phyloP scores from a whole-genome alignment of 2,888 invertebrate genomes.

The Ophion ventricosus region DNA sequence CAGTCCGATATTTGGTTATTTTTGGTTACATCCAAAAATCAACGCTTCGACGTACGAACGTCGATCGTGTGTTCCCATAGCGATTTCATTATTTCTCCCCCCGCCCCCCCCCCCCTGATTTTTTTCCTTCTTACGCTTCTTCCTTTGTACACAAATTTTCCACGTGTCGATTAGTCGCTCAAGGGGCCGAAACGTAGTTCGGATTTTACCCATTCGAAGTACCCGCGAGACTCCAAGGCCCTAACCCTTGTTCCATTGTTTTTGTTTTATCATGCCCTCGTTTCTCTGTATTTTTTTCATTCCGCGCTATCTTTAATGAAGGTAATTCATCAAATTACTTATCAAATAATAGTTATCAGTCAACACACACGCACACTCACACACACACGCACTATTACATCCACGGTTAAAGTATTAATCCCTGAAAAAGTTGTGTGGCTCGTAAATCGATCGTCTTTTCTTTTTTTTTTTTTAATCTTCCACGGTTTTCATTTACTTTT shows the following conservation, averaged over 20 bases:
- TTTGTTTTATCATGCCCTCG: conserved; percentile 65
- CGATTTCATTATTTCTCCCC: conserved; percentile 51
- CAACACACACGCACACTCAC: conserved; percentile 82
- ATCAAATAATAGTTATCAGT: conserved; percentile 81
- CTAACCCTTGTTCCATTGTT: neutral
- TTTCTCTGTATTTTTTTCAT: conserved; percentile 58
- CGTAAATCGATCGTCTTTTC: conserved; percentile 57
- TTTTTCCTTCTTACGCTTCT: neutral
- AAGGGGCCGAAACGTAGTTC: conserved; percentile 26
- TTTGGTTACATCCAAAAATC: conserved; percentile 64
- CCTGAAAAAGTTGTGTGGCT: conserved; percentile 80
- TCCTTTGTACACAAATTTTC: conserved; percentile 39
- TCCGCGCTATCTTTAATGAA: conserved; percentile 73
- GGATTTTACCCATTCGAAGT: conserved; percentile 14
- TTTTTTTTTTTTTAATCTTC: conserved; percentile 47
- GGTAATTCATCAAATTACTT: conserved; percentile 79
- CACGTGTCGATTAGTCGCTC: conserved; percentile 43
- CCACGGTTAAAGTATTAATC: conserved; percentile 81
- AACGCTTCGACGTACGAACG: conserved; percentile 53
- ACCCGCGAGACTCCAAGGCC: conserved; percentile 21
- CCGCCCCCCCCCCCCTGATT: neutral
- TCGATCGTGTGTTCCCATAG: conserved; percentile 47
- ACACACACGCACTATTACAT: conserved; percentile 80
- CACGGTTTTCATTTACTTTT: conserved; percentile 41
- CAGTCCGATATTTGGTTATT: conserved; percentile 75